Conservation (phyloP, 2,888 invertebrate species). For the Microctonus hyperodae region DNA sequence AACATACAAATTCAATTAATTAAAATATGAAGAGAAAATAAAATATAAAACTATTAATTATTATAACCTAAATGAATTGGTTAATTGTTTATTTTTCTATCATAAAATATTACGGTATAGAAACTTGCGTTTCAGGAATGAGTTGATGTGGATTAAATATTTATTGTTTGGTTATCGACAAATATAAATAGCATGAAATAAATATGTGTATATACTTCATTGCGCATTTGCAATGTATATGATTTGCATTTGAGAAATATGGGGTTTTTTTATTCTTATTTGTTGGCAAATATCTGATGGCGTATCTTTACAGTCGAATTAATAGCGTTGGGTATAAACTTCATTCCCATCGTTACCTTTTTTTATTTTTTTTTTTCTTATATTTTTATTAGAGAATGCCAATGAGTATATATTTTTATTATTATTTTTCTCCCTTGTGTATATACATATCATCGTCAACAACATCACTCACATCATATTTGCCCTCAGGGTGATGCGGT, state of each 20-base stretch:
- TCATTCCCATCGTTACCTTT: no score
- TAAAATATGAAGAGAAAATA: no score
- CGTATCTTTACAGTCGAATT: background rate
- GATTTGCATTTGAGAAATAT: background rate
- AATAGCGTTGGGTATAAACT: background rate
- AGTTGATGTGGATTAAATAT: no score
- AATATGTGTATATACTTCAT: no score
- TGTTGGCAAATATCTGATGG: background rate
- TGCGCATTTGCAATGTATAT: no score
- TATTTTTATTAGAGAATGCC: background rate
- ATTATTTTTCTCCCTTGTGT: background rate
- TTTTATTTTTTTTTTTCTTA: no score
- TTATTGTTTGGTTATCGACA: background rate
- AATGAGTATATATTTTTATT: background rate
- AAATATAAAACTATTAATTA: no score
- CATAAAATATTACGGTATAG: no score
- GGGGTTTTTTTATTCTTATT: background rate
- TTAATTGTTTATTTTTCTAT: no score
- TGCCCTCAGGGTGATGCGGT: background rate
- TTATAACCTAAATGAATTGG: no score
- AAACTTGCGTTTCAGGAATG: no score
- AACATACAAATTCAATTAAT: no score
- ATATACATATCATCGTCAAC: background rate
- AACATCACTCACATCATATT: background rate
- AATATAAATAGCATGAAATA: background rate